Evolutionary conservation across 1,140 invertebrate species (phyloP).

Genomic region (Cepaea nemoralis): DNA sequence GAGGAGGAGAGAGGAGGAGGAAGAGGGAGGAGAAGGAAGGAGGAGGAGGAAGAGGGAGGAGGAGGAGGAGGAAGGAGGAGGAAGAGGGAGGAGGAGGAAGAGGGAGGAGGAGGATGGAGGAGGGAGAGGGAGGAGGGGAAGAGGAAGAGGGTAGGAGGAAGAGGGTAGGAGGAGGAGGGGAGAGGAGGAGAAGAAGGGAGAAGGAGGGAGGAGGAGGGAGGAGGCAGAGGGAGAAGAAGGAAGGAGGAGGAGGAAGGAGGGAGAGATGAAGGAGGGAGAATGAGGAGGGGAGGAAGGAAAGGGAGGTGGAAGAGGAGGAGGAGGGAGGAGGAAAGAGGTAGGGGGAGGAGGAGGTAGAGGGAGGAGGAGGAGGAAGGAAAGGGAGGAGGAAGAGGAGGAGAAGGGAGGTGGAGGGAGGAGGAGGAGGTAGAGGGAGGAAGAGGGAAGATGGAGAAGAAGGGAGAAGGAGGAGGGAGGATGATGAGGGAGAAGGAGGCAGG

Average conservation of each 20-base stretch:
- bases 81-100: neutral
- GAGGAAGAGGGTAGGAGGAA: too few relatives aligned
- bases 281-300: neutral
- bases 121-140: too few relatives aligned
- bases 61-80: neutral
- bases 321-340: neutral
- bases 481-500: constrained; percentile 31
- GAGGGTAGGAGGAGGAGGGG: constrained; percentile 22
- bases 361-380: neutral
- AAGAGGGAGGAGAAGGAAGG: neutral
- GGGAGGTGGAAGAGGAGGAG: neutral
- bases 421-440: neutral
- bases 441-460: too few relatives aligned
- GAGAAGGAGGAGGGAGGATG: constrained; percentile 1
- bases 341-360: neutral
- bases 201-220: neutral
- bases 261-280: too few relatives aligned
- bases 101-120: too few relatives aligned
- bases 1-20: neutral
- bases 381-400: constrained; percentile 22
- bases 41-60: neutral
- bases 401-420: too few relatives aligned
- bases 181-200: neutral
- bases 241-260: constrained; percentile 11
- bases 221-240: too few relatives aligned